Percentiles rank a stretch among this genome's conserved stretches.
phyloP scores from a whole-genome alignment of 2,888 invertebrate genomes.

The Ellobium chinense region DNA sequence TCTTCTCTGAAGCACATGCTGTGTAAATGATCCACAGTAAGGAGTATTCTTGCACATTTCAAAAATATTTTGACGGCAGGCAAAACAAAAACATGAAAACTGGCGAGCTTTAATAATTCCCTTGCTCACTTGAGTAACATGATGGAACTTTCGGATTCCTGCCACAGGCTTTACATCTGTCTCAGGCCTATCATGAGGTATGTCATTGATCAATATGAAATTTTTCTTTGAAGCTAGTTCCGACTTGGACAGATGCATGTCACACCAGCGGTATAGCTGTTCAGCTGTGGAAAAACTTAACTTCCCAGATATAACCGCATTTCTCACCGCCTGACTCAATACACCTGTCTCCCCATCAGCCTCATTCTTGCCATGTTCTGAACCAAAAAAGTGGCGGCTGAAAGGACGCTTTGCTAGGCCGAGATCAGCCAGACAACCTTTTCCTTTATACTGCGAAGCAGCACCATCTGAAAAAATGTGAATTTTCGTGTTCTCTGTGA shows the following conservation, averaged over 20 bases:
- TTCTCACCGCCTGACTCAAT: conserved; percentile 12
- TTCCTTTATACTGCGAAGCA: conserved; percentile 16
- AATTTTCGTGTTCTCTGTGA: not conserved
- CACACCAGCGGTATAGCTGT: not conserved
- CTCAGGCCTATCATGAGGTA: not conserved
- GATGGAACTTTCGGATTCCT: not conserved
- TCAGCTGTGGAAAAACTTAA: not conserved
- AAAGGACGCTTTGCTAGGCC: not conserved
- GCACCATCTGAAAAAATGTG: conserved; percentile 6
- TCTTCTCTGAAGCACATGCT: not conserved
- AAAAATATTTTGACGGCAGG: not conserved
- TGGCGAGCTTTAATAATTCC: not conserved
- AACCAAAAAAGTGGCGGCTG: conserved; percentile 4
- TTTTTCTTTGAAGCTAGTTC: too few relatives aligned
- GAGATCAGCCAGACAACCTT: not conserved
- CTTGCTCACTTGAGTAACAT: not conserved
- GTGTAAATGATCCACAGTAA: not conserved
- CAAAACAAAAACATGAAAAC: not conserved
- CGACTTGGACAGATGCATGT: not conserved
- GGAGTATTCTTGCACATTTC: not conserved
- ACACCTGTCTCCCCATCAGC: conserved; percentile 34
- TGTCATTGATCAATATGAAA: not conserved
- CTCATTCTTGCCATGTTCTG: conserved; percentile 34
- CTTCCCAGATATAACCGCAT: not conserved
- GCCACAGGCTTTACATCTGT: not conserved